A percentile compares a stretch with the other conserved stretches of the same genome.
Evolutionary conservation across 2,888 invertebrate genomes (phyloP).

Genomic region (Pachydiplax longipennis): DNA sequence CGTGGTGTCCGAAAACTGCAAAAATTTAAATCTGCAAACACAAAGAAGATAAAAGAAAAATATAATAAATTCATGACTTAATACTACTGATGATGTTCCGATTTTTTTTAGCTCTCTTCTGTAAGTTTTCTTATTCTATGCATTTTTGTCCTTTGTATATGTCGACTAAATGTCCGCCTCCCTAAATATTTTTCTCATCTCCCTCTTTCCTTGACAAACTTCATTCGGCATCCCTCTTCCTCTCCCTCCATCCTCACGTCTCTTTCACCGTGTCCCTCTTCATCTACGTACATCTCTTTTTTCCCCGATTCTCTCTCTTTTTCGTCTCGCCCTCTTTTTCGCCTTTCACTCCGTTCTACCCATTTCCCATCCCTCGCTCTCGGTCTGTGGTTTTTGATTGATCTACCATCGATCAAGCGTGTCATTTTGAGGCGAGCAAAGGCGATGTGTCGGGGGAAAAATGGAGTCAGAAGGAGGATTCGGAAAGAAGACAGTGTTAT

Average conservation of each 20-base stretch:
- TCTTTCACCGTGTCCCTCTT: background rate
- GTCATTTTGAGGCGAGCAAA: background rate
- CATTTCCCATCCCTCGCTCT: background rate
- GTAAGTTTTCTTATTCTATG: background rate
- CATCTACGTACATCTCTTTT: background rate
- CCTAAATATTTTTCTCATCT: background rate
- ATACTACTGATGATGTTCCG: too few species aligned
- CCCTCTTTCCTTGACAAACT: background rate
- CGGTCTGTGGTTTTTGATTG: constrained; percentile 14
- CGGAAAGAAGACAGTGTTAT: background rate
- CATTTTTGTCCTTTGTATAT: too few species aligned
- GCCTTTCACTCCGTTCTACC: background rate
- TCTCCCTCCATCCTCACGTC: background rate
- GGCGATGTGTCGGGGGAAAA: background rate
- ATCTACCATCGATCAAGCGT: constrained; percentile 41
- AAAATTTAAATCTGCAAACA: too few species aligned
- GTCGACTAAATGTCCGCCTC: background rate
- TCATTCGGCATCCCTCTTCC: background rate
- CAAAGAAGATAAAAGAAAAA: too few species aligned
- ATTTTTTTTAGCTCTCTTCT: too few species aligned
- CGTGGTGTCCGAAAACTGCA: too few species aligned
- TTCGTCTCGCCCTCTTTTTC: background rate
- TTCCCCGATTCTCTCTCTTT: background rate
- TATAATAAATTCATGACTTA: too few species aligned
- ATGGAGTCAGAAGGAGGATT: background rate